Base-by-base conservation (phyloP, 92 coral and sea anemone species). In the Epizoanthus rinbou region DNA sequence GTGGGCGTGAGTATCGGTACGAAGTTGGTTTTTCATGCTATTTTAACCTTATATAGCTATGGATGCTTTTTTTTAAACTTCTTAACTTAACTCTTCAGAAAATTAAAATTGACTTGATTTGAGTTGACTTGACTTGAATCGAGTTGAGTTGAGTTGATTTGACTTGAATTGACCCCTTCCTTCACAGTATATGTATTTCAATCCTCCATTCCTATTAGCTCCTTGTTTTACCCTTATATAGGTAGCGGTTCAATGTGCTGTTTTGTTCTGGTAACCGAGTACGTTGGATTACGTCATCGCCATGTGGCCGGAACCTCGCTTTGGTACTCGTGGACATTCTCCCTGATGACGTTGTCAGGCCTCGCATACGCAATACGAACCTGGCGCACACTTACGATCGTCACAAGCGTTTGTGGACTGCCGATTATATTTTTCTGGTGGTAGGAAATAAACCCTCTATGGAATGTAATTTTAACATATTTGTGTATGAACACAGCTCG, bases 261-360 rank as follows among this genome's bases (percentile, higher is more conserved):
- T 31, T 93, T 86, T 52, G 94, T 93, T 25, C 85, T 93, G 53
- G 91, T 89, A 6, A 86, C 92, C 24, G 97, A 93, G 87, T 93
- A 91, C 75, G 94, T 87, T 13, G 97, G 97, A 11, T 87, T 90
- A 14, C 84, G 79, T 9, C 89, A 86, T 66, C 82, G 97, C 8
- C 97, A 92, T 81, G 89, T 93, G 28, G 88, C 94, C 25, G 93
- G 92, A 45, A 93, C 91, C 11, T 73, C 87, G 39, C 74, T 93
- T 35, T 93, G 98, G 98, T 91, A 88, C 52, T 79, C 98, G 1
- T 92, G 92, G 81, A 82, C 89, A 24, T 41, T 84, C 9, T 79
- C 81, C 14, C 78, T 93, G 11, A 70, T 93, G 80, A 64, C 86
- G 23, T 79, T 93, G 53, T 87, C 91, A 25, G 94, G 92, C 33